These are phyloP conservation scores for Saturnia pavonia DNA, from an alignment of 2,888 invertebrate genomes.

Conservation along the genomic window DNA sequence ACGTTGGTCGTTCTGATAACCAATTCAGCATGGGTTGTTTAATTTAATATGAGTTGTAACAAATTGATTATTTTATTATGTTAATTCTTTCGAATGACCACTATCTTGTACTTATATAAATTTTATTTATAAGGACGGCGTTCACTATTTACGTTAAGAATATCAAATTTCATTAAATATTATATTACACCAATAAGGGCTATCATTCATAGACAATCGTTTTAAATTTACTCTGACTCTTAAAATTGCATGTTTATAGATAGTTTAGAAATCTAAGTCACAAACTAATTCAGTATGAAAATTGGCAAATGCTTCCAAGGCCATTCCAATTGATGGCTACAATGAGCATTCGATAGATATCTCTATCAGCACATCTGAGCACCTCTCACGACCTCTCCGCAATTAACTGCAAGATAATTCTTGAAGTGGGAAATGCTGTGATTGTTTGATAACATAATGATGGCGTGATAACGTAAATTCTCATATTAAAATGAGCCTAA, in stretches of 20 bases:
- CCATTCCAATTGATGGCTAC: constrained; percentile 22
- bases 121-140: background rate
- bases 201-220: too few species aligned
- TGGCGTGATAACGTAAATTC: background rate
- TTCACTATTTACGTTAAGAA: too few species aligned
- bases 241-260: background rate
- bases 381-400: constrained; percentile 17
- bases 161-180: too few species aligned
- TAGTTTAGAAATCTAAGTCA: background rate
- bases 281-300: background rate
- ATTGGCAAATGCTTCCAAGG: constrained; percentile 17
- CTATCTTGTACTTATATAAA: background rate
- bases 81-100: background rate
- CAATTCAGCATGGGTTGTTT: background rate
- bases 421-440: background rate
- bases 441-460: background rate
- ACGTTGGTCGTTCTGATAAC: constrained; percentile 3
- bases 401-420: constrained; percentile 17
- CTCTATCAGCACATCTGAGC: constrained; percentile 3
- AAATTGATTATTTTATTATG: background rate
- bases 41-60: background rate
- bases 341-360: constrained; percentile 12
- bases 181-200: too few species aligned
- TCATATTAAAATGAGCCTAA: background rate
- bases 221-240: background rate